Percentiles rank a stretch among this genome's conserved stretches.
These are phyloP conservation scores for Periplaneta americana DNA, from an alignment of 1,140 invertebrate species.

Conservation along the genomic window DNA sequence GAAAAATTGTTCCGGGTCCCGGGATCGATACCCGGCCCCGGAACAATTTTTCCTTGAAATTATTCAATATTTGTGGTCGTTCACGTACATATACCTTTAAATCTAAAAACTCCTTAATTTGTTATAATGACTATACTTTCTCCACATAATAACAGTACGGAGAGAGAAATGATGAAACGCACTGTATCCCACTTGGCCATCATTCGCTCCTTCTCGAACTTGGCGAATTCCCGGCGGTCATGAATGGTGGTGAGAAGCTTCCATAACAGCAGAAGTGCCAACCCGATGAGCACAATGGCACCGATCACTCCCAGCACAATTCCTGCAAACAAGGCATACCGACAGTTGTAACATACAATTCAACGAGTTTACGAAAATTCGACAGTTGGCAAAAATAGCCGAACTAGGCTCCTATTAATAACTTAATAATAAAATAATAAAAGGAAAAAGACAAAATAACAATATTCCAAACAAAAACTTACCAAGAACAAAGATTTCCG, in stretches of 20 bases:
- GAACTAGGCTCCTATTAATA: no score
- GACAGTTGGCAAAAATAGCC: no score
- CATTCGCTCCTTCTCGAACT: constrained; percentile 94
- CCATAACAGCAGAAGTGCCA: constrained; percentile 90
- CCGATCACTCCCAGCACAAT: constrained; percentile 95
- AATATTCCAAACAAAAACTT: constrained; percentile 5
- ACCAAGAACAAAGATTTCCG: constrained; percentile 50
- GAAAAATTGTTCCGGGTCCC: no score
- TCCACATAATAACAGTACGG: no score
- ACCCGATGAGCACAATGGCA: constrained; percentile 83
- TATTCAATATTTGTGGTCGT: no score
- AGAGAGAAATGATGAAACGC: constrained; percentile 28
- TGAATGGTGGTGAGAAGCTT: constrained; percentile 94
- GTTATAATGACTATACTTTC: no score
- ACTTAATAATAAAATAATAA: neutral
- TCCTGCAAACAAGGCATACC: no score
- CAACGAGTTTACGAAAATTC: neutral
- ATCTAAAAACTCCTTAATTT: no score
- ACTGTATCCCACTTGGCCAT: constrained; percentile 95
- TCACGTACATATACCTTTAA: no score
- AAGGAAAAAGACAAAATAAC: neutral
- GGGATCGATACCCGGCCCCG: no score
- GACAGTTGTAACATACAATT: constrained; percentile 9
- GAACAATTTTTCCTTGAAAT: no score
- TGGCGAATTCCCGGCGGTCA: constrained; percentile 92